Conservation (phyloP, 2,797 vertebrate species). For the Sebastolobus alascanus region DNA sequence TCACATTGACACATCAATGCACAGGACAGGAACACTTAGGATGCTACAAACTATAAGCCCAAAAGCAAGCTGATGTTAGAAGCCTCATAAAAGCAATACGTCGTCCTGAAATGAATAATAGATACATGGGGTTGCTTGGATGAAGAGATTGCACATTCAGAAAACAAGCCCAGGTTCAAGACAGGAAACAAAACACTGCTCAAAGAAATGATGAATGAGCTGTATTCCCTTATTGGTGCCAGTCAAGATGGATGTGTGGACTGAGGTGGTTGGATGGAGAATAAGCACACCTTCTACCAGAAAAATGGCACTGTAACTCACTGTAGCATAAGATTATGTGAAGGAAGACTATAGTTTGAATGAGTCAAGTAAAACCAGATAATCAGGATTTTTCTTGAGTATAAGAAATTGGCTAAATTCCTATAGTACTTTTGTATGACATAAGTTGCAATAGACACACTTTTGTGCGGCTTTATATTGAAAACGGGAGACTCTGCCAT, state of each 20-base stretch:
- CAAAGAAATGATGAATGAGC: not conserved
- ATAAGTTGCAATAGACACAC: too few relatives aligned
- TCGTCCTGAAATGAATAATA: conserved; percentile 11
- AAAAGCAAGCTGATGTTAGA: not conserved
- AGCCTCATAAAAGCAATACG: not conserved
- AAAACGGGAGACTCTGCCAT: too few relatives aligned
- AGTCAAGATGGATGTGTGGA: not conserved
- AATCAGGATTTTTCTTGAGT: too few relatives aligned
- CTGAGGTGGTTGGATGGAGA: not conserved
- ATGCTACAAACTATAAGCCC: not conserved
- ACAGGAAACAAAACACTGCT: not conserved
- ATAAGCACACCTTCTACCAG: not conserved
- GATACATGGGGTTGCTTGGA: not conserved
- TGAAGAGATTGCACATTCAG: conserved; percentile 1
- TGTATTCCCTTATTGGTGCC: not conserved
- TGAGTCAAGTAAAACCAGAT: too few relatives aligned
- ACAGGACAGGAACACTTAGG: not conserved
- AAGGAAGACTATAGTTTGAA: not conserved
- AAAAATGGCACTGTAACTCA: not conserved
- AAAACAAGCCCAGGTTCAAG: conserved; percentile 1
- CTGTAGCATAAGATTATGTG: not conserved
- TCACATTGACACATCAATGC: conserved; percentile 1
- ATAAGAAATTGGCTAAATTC: too few relatives aligned
- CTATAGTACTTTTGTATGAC: too few relatives aligned
- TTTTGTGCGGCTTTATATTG: too few relatives aligned